Percentiles rank a stretch among this genome's conserved stretches.
Conservation (phyloP, 2,888 invertebrate genomes). For the Eilema caniola region DNA sequence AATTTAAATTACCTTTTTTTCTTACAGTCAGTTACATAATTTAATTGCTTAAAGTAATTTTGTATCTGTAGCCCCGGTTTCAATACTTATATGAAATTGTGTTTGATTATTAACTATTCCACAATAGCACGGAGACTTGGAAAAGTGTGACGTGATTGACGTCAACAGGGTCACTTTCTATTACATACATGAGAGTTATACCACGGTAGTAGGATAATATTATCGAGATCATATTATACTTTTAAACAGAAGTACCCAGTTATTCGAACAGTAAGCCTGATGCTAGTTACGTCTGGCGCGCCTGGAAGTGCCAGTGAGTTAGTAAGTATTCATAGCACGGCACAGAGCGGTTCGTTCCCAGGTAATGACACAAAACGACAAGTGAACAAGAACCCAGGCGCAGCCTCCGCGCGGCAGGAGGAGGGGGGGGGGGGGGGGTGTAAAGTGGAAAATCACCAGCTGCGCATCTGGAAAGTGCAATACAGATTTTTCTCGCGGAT, state of each 20-base stretch:
- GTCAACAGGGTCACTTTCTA: too few relatives aligned
- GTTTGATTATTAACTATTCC: background rate
- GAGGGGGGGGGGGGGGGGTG: background rate
- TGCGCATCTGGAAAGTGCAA: constrained; percentile 60
- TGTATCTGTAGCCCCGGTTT: background rate
- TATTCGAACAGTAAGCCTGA: background rate
- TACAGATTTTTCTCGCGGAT: constrained; percentile 58
- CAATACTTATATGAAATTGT: background rate
- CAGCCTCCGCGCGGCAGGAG: too few relatives aligned
- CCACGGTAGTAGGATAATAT: too few relatives aligned
- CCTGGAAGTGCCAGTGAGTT: background rate
- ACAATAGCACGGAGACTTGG: background rate
- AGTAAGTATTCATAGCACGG: background rate
- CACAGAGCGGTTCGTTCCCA: background rate
- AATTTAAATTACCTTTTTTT: background rate
- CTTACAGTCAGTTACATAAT: too few relatives aligned
- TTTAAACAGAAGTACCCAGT: too few relatives aligned
- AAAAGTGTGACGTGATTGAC: too few relatives aligned
- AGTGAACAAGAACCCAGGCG: background rate
- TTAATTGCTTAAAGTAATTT: background rate
- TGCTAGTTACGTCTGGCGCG: background rate
- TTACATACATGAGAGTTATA: too few relatives aligned
- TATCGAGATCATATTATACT: too few relatives aligned
- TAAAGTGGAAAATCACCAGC: constrained; percentile 56
- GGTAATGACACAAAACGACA: constrained; percentile 6